These are phyloP conservation scores for Callospermophilus lateralis DNA, from an alignment of 2,113 vertebrate species.

Conservation along the genomic window DNA sequence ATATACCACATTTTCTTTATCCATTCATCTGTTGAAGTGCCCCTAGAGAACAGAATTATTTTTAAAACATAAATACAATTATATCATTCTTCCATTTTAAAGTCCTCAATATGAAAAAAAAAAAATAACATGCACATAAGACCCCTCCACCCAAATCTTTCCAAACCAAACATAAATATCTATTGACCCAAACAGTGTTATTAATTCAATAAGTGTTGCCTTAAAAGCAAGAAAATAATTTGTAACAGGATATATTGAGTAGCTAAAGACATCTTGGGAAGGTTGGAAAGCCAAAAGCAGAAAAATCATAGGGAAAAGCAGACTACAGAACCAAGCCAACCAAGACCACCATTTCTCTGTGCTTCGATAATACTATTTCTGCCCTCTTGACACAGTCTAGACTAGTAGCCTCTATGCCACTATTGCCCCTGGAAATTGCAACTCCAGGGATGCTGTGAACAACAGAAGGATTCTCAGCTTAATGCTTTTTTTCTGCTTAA, in stretches of 20 bases:
- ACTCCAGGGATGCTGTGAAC: not conserved
- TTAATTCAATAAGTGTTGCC: not conserved
- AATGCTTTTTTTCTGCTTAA: too few relatives aligned
- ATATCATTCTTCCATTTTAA: not conserved
- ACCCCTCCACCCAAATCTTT: not conserved
- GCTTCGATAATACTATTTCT: not conserved
- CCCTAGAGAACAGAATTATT: not conserved
- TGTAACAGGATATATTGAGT: not conserved
- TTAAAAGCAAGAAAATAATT: constrained; percentile 4
- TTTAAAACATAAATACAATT: not conserved
- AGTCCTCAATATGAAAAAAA: not conserved
- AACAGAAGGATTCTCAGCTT: not conserved
- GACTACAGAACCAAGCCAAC: not conserved
- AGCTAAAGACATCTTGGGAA: constrained; percentile 7
- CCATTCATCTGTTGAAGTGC: too few relatives aligned
- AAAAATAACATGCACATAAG: not conserved
- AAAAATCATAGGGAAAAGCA: constrained; percentile 9
- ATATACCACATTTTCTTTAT: too few relatives aligned
- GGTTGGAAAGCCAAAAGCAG: not conserved
- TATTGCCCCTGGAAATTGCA: not conserved
- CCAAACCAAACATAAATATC: not conserved
- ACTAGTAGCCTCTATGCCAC: not conserved
- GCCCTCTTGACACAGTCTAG: not conserved
- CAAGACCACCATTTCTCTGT: not conserved
- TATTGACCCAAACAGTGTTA: not conserved